These are phyloP conservation scores for Charaxes varanes DNA, from an alignment of 1,140 invertebrate species.

Conservation along the genomic window DNA sequence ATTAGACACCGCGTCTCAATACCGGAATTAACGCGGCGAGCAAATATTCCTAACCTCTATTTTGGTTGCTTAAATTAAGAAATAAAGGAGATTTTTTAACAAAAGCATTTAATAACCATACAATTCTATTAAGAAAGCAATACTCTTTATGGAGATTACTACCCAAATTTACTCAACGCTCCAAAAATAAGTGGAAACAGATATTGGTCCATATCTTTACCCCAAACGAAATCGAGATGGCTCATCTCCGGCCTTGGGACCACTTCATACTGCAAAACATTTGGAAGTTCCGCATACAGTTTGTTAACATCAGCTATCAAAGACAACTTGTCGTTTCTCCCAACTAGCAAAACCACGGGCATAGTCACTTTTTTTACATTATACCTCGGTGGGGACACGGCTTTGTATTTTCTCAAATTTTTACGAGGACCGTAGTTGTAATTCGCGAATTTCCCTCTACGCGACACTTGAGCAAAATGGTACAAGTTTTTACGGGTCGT, in stretches of 20 bases:
- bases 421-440: slow-evolving; percentile 69
- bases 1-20: too few species aligned
- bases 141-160: too few species aligned
- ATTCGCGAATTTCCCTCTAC: slow-evolving; percentile 43
- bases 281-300: slow-evolving; percentile 61
- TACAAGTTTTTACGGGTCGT: slow-evolving; percentile 79
- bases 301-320: slow-evolving; percentile 68
- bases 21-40: too few species aligned
- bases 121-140: too few species aligned
- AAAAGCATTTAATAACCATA: too few species aligned
- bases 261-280: slow-evolving; percentile 32
- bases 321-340: slow-evolving; percentile 76
- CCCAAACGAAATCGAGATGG: slow-evolving; percentile 30
- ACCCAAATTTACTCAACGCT: too few species aligned
- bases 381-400: slow-evolving; percentile 71
- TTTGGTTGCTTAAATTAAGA: too few species aligned
- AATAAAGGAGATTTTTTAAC: too few species aligned
- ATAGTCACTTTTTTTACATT: slow-evolving; percentile 68
- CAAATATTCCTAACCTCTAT: too few species aligned
- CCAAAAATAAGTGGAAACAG: slow-evolving; percentile 12
- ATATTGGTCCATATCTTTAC: slow-evolving; percentile 18
- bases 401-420: slow-evolving; percentile 70
- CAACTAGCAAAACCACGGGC: slow-evolving; percentile 74
- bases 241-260: slow-evolving; percentile 18
- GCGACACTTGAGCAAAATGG: slow-evolving; percentile 74